phyloP scores from a whole-genome alignment of 1,140 invertebrate species.

The Cydia fagiglandana region DNA sequence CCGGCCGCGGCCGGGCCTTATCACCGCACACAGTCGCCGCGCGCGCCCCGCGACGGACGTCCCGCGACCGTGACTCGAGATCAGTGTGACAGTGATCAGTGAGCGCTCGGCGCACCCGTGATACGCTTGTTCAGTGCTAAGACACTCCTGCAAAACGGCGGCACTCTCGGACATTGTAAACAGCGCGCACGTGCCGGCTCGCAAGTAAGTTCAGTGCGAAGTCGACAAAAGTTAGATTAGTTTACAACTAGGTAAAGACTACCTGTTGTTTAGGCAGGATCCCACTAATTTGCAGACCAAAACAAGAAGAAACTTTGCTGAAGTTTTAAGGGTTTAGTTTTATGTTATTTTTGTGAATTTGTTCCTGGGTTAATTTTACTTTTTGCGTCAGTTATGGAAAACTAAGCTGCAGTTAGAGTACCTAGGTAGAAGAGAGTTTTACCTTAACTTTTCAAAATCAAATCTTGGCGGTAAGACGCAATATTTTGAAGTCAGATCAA shows the following conservation, averaged over 20 bases:
- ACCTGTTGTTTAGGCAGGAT: slow-evolving; percentile 29
- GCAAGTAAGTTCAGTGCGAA: slow-evolving; percentile 64
- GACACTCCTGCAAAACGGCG: slow-evolving; percentile 54
- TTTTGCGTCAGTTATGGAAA: neutral
- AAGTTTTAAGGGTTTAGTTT: neutral
- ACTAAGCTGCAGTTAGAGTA: neutral
- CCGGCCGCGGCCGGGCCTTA: slow-evolving; percentile 65
- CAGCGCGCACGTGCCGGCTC: slow-evolving; percentile 70
- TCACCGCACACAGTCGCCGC: slow-evolving; percentile 69
- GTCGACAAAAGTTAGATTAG: neutral
- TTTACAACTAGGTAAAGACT: slow-evolving; percentile 21
- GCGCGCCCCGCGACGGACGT: slow-evolving; percentile 64
- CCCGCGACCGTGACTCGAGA: slow-evolving; percentile 60
- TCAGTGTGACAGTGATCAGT: slow-evolving; percentile 48
- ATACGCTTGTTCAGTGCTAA: slow-evolving; percentile 54
- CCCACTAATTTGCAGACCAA: neutral
- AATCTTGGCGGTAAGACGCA: neutral
- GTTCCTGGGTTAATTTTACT: neutral
- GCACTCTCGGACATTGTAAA: slow-evolving; percentile 72
- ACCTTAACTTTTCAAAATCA: neutral
- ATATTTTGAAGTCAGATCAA: too few species aligned
- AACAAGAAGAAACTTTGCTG: neutral
- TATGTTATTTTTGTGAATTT: neutral
- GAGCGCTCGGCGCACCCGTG: slow-evolving; percentile 59
- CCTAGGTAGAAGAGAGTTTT: neutral